Base-by-base conservation (phyloP, 1,140 invertebrate species). In the Palaemon carinicauda region DNA sequence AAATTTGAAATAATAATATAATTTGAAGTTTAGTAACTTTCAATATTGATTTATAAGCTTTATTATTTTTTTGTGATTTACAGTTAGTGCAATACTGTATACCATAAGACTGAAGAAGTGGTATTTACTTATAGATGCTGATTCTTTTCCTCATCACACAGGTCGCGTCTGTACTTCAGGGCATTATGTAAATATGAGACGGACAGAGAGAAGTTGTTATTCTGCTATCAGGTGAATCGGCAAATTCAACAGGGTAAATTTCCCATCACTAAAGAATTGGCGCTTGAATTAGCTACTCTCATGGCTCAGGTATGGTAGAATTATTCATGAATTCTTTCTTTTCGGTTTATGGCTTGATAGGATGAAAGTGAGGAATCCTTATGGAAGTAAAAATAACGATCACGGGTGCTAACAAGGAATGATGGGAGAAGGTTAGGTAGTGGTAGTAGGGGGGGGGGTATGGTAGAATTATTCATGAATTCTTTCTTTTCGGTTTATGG, bases 141-240 rank as follows among this genome's bases (percentile, higher is more conserved):
- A 41, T 41, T 9, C 7, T 41, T 41, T 41, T 41, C 0, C 41
- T 41, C 41, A 33, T 69, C 79, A 29, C 33, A 41, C 71, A 88
- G 89, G 75, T 87, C 80, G 29, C 92, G 97, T 50, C 92, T 98
- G 52, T 97, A 97, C 90, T 98, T 97, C 94, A 95, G 95, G 90
- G 95, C 95, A 90, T 94, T 95, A 24, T 94, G 95, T 31, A 95
- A 96, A 90, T 95, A 95, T 89, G 97, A 98, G 92, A 98, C 97
- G 0, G 97, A 98, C 90, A 95, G 96, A 90, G 98, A 99, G 92
- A 93, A 96, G 84, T 92, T 98, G 71, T 91, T 98, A 56, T 92
- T 98, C 12, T 97, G 96, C 91, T 98, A 98, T 91, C 97, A 98
- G 93, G 94, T 97, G 1, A 98, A 98, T 91, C 95, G 97, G 77